Evolutionary conservation across 1,140 invertebrate genomes (phyloP).

Genomic region (Sycophila sp.): DNA sequence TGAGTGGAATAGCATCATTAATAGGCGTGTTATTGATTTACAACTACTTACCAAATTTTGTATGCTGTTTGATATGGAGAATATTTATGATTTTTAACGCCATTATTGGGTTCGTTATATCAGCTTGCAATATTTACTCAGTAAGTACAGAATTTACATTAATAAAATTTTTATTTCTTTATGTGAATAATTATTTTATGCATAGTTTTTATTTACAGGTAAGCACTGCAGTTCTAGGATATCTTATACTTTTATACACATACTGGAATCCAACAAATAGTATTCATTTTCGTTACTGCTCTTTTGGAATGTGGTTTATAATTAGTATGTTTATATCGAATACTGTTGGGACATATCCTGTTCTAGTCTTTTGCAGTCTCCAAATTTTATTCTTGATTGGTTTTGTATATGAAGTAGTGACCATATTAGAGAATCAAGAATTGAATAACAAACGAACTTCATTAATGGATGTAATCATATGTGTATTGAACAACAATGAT

Average conservation of each 20-base stretch:
- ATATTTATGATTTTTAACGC: constrained; percentile 56
- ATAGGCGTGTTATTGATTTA: constrained; percentile 57
- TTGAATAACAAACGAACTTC: constrained; percentile 55
- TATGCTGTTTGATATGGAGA: constrained; percentile 64
- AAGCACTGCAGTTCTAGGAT: constrained; percentile 60
- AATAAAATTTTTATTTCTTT: background rate
- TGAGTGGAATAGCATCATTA: constrained; percentile 49
- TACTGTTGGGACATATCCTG: constrained; percentile 69
- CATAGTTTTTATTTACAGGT: constrained; percentile 61
- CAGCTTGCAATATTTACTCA: constrained; percentile 62
- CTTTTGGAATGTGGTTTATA: constrained; percentile 72
- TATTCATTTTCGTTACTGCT: constrained; percentile 67
- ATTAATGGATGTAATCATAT: constrained; percentile 53
- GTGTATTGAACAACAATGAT: constrained; percentile 52
- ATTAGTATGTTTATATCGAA: constrained; percentile 72
- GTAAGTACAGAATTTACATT: constrained; percentile 50
- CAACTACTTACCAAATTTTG: constrained; percentile 68
- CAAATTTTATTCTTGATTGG: constrained; percentile 67
- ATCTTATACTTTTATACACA: constrained; percentile 65
- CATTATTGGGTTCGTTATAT: constrained; percentile 62
- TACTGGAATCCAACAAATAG: constrained; percentile 72
- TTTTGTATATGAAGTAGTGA: constrained; percentile 68
- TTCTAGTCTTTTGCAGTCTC: constrained; percentile 69
- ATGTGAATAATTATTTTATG: background rate
- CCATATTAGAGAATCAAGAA: constrained; percentile 58